Evolutionary conservation across 2,888 invertebrate genomes (phyloP).

Genomic region (Tuberolachnus salignus): DNA sequence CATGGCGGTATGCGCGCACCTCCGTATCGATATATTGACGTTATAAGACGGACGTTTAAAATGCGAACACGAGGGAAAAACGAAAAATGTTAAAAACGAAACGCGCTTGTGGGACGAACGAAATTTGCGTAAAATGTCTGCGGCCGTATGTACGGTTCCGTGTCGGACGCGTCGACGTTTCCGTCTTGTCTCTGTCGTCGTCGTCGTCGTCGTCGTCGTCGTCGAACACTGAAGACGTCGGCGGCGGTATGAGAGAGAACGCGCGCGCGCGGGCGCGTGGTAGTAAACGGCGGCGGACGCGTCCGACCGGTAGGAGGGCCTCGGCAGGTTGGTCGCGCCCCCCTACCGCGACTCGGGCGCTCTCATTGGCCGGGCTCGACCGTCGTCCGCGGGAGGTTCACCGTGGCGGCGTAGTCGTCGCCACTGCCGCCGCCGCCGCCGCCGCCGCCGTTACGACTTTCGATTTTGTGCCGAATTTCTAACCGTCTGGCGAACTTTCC

Average conservation of each 20-base stretch:
- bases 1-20: background rate
- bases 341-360: background rate
- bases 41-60: background rate
- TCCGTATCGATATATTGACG: background rate
- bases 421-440: background rate
- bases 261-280: background rate
- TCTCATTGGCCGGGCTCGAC: constrained; percentile 21
- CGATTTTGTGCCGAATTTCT: too few relatives aligned
- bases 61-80: too few relatives aligned
- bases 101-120: too few relatives aligned
- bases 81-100: too few relatives aligned
- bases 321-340: constrained; percentile 36
- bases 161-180: background rate
- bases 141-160: background rate
- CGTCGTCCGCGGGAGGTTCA: background rate
- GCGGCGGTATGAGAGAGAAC: background rate
- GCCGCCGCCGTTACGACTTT: too few relatives aligned
- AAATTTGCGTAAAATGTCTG: too few relatives aligned
- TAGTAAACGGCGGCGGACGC: constrained; percentile 26
- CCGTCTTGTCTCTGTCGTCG: background rate
- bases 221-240: constrained; percentile 24
- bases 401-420: background rate
- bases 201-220: background rate
- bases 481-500: too few relatives aligned
- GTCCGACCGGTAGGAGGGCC: constrained; percentile 37